Base-by-base conservation (phyloP, 2,113 vertebrate genomes). In the Dipodomys ordii region DNA sequence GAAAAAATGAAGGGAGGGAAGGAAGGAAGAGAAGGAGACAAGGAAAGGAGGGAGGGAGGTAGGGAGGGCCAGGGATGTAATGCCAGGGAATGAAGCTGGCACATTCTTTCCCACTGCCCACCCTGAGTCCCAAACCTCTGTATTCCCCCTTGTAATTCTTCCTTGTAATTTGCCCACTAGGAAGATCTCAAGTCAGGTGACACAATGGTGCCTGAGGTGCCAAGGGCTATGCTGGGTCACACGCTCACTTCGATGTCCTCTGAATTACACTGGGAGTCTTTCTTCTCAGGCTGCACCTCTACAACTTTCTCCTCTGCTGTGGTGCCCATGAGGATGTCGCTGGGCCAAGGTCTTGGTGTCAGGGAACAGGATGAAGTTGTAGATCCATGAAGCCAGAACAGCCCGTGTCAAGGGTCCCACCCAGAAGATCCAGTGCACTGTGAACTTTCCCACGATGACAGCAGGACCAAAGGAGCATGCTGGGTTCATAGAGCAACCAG, bases 351-450 rank as follows among this genome's bases (percentile, higher is more conserved):
- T 97, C 86, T 92, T 96, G 79, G 92, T 81, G 30, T 95, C 90
- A 3, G 97, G 97, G 35, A 96, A 97, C 69, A 98, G 94, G 93
- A 98, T 67, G 15, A 96, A 97, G 83, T 98, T 97, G 94, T 98
- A 98, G 89, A 97, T 97, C 60, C 98, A 91, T 0, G 97, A 97
- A 27, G 96, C 98, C 84, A 97, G 89, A 67, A 97, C 77, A 11
- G 96, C 97, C 15, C 97, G 97, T 20, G 94, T 88, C 95, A 98
- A 74, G 30, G 98, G 98, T 27, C 97, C 97, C n/a, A 97, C 96
- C 97, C 97, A 98, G 95, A 97, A 97, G 77, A 97, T 96, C 97
- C 97, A 97, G 72, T 98, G 97, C 57, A 96, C 96, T 30, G 73
- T n/a, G 69, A 97, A 98, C 65, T 96, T 96, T 49, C 97, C 97